phyloP scores from a whole-genome alignment of 2,113 vertebrate species.

The Meles meles region DNA sequence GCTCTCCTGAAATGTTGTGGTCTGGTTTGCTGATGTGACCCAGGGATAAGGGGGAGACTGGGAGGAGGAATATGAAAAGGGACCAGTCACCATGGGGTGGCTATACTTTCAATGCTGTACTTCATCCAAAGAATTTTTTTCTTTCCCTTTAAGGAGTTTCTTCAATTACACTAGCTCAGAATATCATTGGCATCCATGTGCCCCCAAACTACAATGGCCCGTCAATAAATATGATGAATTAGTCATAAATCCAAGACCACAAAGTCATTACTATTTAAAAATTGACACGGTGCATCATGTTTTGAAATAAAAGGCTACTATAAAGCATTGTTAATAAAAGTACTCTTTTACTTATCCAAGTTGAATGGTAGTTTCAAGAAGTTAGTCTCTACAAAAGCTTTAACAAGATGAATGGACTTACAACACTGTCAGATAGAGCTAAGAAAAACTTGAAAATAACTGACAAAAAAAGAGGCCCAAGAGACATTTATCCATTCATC shows the following conservation, averaged over 20 bases:
- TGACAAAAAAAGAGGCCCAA: background rate
- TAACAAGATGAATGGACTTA: background rate
- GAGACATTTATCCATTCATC: constrained; percentile 38
- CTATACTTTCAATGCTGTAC: background rate
- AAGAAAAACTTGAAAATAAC: constrained; percentile 37
- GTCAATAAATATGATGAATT: background rate
- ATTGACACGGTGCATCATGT: background rate
- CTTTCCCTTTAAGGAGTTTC: background rate
- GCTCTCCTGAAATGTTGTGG: background rate
- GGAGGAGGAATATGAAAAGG: accelerated
- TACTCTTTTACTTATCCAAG: background rate
- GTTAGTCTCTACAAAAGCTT: background rate
- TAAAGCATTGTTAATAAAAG: background rate
- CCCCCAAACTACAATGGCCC: background rate
- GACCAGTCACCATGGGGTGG: too few species aligned
- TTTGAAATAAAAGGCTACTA: constrained; percentile 1
- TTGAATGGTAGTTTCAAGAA: background rate
- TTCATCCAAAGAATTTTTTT: background rate
- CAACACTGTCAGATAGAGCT: background rate
- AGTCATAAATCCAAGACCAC: background rate
- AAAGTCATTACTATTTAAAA: constrained; percentile 16
- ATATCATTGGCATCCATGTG: background rate
- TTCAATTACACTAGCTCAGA: background rate
- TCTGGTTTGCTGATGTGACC: background rate
- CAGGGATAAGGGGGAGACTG: background rate